phyloP scores from a whole-genome alignment of 2,113 vertebrate species.

The Spermophilus dauricus region DNA sequence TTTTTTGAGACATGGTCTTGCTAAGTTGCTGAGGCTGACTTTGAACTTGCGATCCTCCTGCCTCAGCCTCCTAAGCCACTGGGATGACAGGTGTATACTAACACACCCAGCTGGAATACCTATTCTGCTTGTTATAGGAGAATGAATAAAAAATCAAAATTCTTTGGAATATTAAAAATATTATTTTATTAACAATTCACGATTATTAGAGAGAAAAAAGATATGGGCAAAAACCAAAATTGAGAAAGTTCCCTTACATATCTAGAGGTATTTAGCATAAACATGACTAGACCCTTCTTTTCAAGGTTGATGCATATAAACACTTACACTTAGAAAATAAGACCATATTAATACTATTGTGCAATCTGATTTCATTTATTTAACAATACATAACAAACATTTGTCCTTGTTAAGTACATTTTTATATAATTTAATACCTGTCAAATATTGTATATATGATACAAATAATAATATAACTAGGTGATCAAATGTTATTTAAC shows the following conservation, averaged over 20 bases:
- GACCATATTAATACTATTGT: not conserved
- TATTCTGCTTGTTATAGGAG: not conserved
- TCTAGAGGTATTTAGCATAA: not conserved
- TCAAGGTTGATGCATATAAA: not conserved
- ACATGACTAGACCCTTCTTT: not conserved
- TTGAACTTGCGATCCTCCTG: no score
- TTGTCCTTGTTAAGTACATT: not conserved
- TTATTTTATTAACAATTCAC: not conserved
- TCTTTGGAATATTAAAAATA: not conserved
- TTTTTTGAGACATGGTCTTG: no score
- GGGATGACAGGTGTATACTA: no score
- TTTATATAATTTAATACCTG: not conserved
- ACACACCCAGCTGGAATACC: not conserved
- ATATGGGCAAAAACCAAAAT: not conserved
- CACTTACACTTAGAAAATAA: not conserved
- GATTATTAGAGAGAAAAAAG: not conserved
- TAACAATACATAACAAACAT: not conserved
- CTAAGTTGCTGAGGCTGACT: no score
- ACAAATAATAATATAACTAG: not conserved
- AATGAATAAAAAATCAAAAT: not conserved
- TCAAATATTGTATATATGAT: not conserved
- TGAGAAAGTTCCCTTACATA: not conserved
- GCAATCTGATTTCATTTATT: not conserved
- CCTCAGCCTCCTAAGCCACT: no score
- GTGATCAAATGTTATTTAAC: not conserved